Percentiles rank a stretch among this genome's conserved stretches.
phyloP scores from a whole-genome alignment of 2,888 invertebrate species.

The Acutogordius australiensis region DNA sequence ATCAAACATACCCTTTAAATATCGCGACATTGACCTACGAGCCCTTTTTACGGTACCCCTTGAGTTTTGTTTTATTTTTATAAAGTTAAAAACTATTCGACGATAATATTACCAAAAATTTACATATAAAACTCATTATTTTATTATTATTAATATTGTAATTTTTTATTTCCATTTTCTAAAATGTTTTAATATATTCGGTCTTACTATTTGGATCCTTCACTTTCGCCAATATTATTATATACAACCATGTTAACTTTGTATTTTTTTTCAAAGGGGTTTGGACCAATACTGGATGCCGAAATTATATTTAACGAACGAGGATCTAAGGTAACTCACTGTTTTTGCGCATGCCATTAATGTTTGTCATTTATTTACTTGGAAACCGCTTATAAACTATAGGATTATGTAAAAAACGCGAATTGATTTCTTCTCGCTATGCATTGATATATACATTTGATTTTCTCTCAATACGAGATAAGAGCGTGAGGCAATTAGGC shows the following conservation, averaged over 20 bases:
- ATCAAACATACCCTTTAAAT: conserved; percentile 96
- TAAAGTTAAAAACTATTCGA: neutral
- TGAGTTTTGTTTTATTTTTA: neutral
- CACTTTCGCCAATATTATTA: no score
- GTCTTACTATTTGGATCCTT: no score
- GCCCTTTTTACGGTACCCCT: conserved; percentile 68
- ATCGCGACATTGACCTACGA: conserved; percentile 87
- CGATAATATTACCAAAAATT: no score
- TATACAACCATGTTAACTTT: neutral
- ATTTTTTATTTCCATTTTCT: conserved; percentile 8
- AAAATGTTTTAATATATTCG: conserved; percentile 4
- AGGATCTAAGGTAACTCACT: conserved; percentile 98
- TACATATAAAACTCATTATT: no score
- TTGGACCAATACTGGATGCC: conserved; percentile 88
- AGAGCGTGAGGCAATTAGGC: no score
- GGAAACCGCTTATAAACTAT: no score
- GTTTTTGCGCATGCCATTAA: no score
- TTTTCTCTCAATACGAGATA: no score
- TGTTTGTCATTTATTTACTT: no score
- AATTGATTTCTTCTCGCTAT: no score
- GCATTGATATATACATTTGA: no score
- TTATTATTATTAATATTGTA: conserved; percentile 3
- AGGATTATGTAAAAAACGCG: no score
- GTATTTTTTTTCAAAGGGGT: conserved; percentile 49
- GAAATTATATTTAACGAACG: conserved; percentile 99